These are phyloP conservation scores for Phyllotreta cruciferae DNA, from an alignment of 2,888 invertebrate genomes.

Conservation along the genomic window DNA sequence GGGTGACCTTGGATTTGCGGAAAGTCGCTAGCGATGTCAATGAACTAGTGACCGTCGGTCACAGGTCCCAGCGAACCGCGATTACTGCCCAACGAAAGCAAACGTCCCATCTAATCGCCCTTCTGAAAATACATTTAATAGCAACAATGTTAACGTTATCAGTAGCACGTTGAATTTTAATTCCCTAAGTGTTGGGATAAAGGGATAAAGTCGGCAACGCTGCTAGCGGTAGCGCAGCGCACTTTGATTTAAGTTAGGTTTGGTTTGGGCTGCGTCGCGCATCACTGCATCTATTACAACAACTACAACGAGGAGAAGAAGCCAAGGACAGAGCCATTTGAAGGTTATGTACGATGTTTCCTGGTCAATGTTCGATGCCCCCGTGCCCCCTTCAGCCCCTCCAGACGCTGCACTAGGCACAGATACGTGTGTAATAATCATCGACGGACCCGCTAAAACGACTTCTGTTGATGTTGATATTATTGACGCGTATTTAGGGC, in stretches of 20 bases:
- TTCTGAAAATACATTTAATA: background rate
- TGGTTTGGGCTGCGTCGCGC: slow-evolving; percentile 27
- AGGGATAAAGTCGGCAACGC: slow-evolving; percentile 11
- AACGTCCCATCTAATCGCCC: slow-evolving; percentile 9
- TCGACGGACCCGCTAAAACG: slow-evolving; percentile 36
- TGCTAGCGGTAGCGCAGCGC: slow-evolving; percentile 17
- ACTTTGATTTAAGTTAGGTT: slow-evolving; percentile 22
- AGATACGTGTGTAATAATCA: slow-evolving; percentile 16
- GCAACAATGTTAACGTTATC: too few species aligned
- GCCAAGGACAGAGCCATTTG: slow-evolving; percentile 53
- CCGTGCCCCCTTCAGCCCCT: slow-evolving; percentile 40
- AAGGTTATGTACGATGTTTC: slow-evolving; percentile 52
- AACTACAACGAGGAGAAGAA: slow-evolving; percentile 26
- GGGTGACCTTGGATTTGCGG: slow-evolving; percentile 60
- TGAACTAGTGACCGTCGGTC: slow-evolving; percentile 59
- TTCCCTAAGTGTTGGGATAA: background rate
- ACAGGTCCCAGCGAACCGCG: slow-evolving; percentile 22
- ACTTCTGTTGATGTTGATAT: slow-evolving; percentile 25
- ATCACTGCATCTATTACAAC: slow-evolving; percentile 48
- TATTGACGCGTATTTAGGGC: slow-evolving; percentile 16
- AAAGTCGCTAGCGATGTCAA: slow-evolving; percentile 60
- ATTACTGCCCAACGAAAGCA: slow-evolving; percentile 19
- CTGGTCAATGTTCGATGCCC: slow-evolving; percentile 53
- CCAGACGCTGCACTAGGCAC: slow-evolving; percentile 40
- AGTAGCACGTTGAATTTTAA: background rate